Evolutionary conservation across 2,888 invertebrate genomes (phyloP), one percentile per base, ranked within the genome.

Genomic region (Stenodera caucasica): DNA sequence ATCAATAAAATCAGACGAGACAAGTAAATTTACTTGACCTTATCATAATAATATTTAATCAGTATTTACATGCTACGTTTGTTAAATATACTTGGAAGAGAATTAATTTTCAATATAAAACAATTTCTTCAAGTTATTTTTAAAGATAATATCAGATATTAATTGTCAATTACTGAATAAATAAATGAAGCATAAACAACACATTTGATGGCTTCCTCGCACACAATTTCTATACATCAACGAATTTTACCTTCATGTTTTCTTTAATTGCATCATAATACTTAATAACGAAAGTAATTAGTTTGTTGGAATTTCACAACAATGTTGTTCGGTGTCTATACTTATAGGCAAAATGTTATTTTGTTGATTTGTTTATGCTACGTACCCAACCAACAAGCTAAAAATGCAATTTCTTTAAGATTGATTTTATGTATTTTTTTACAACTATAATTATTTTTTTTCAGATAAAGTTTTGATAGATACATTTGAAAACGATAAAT

Each of bases 101-200:
- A 11, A 40, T 40, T 40, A 11, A 18, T 40, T 40, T 18, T 9
- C 18, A 40, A 40, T 18, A 21, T 40, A 8, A 21, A 40, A 11
- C 18, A 40, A 40, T 18, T 40, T 2, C 18, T 18, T 40, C 21
- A 40, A 4, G 18, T 8, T 21, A 40, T 2, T 3, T 18, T 40
- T 18, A 40, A 40, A 40, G 40, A 40, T 40, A 40, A 15, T 40
- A 54, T 26, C 23, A 15, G 37, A 2, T 29, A 23, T 29, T 54
- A 54, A 54, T 54, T 54, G 40, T 35, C 35, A 23, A 37, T 37
- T 54, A 54, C 49, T 40, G 49, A 55, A 55, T 33, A 33, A 49
- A 49, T 55, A 55, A 55, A 55, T 55, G 55, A 55, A 55, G 55
- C 55, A 49, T 55, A 30, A 49, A 55, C 30, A 55, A 55, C 49